Evolutionary conservation across 2,797 vertebrate genomes (phyloP), one percentile per base, ranked within the genome.

Genomic region (Coregonus suidteri): DNA sequence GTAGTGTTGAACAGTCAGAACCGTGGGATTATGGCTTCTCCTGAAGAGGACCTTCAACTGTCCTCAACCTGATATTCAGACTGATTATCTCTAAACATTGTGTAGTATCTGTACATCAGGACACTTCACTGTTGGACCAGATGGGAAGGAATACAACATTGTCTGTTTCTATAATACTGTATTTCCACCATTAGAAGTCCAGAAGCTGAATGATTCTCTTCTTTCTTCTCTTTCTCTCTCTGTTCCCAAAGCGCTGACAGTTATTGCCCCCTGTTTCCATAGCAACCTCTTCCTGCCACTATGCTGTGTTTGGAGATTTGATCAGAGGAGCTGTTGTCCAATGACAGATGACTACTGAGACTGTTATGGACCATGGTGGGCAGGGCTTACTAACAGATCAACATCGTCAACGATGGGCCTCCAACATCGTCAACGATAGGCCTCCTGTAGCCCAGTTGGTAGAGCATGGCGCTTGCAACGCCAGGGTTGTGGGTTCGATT

Each of bases 21-120:
- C 72, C 76, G 83, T 87, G 86, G 79, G 81, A 87, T 88, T 92
- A 92, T 93, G 91, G 41, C 41, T 47, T 92, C 89, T 91, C 85
- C 18, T 41, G 18, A 37, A 80, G 70, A 82, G 78, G 76, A 47
- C 75, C 81, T 81, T 11, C 9, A 77, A 85, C 85, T 82, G 75
- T 87, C 41, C 41, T 81, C 77, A 77, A 86, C 83, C 79, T 87
- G 70, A 83, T 78, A 82, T 79, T 87, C 80, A 76, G 83, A 84
- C 69, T 78, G 67, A 64, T 80, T 77, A 71, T 64, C 9, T 47
- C 11, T 47, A 34, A 76, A 77, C 80, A 80, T 89, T 84, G 78
- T n/a, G 53, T 54, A 16, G 56, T 62, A 59, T 6, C 4, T 54
- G 16, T 18, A 54, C 16, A 59, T 59, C 1, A 59, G 4, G 18